Conservation (phyloP, 2,888 invertebrate genomes). For the Trichogramma dendrolimi region DNA sequence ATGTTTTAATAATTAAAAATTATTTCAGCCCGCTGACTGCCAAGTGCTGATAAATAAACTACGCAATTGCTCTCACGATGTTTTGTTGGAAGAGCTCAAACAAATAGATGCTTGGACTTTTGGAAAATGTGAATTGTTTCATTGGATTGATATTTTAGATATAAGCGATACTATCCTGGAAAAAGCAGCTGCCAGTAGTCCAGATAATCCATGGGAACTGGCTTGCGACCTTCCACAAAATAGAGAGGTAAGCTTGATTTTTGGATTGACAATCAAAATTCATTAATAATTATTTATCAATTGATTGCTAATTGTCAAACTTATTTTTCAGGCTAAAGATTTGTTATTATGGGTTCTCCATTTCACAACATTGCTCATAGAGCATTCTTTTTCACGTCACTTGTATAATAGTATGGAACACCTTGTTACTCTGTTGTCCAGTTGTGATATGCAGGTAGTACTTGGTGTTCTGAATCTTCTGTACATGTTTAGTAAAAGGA, state of each 20-base stretch:
- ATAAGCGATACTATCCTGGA: constrained; percentile 71
- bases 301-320: neutral
- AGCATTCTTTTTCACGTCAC: constrained; percentile 82
- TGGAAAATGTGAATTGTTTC: constrained; percentile 81
- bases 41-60: constrained; percentile 71
- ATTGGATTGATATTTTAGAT: constrained; percentile 82
- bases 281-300: constrained; percentile 3
- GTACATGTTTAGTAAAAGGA: constrained; percentile 84
- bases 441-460: constrained; percentile 79
- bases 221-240: constrained; percentile 68
- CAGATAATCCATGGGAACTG: constrained; percentile 66
- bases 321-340: constrained; percentile 61
- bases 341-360: constrained; percentile 71
- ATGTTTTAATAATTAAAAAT: constrained; percentile 3
- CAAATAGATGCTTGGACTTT: constrained; percentile 78
- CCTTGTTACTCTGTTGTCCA: constrained; percentile 69
- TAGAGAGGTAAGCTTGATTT: constrained; percentile 53
- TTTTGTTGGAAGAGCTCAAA: constrained; percentile 65
- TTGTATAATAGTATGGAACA: constrained; percentile 86
- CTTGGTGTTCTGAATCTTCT: constrained; percentile 77
- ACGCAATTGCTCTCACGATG: constrained; percentile 62
- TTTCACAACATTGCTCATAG: constrained; percentile 78
- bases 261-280: neutral
- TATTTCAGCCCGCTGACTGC: constrained; percentile 65
- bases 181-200: constrained; percentile 63